Evolutionary conservation across 2,113 vertebrate genomes (phyloP).

Genomic region (Perca fluviatilis): DNA sequence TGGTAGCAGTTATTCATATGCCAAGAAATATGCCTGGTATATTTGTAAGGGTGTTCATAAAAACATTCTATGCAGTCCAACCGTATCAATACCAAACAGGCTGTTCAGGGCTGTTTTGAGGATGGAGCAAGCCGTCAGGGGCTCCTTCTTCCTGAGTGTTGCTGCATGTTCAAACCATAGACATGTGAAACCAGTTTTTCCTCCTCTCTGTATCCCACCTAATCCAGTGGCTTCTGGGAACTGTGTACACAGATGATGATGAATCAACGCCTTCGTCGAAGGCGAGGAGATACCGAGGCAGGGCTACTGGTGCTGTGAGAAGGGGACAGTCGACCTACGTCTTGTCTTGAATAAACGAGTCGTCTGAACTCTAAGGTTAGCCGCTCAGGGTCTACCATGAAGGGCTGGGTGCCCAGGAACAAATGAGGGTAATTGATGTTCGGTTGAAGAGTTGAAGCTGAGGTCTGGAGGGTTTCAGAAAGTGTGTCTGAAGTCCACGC

Average conservation of each 20-base stretch:
- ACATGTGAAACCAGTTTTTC: conserved; percentile 65
- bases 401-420: conserved; percentile 34
- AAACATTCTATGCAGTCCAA: conserved; percentile 4
- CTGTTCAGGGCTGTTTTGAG: conserved; percentile 8
- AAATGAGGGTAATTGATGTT: conserved; percentile 48
- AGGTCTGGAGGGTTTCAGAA: conserved; percentile 46
- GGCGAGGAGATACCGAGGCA: conserved; percentile 57
- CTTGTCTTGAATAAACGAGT: conserved; percentile 44
- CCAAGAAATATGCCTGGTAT: conserved; percentile 3
- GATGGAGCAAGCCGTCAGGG: neutral
- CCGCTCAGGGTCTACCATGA: conserved; percentile 55
- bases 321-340: conserved; percentile 20
- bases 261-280: conserved; percentile 41
- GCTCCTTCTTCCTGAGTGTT: conserved; percentile 45
- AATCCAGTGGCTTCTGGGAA: conserved; percentile 33
- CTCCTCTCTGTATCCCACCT: conserved; percentile 60
- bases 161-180: conserved; percentile 32
- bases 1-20: neutral
- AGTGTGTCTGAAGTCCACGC: conserved; percentile 13
- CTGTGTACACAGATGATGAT: neutral
- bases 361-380: conserved; percentile 60
- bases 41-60: neutral
- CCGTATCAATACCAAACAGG: neutral
- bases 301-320: conserved; percentile 36
- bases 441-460: conserved; percentile 32